Evolutionary conservation across 2,797 vertebrate species (phyloP).

Genomic region (Botia kubotai): DNA sequence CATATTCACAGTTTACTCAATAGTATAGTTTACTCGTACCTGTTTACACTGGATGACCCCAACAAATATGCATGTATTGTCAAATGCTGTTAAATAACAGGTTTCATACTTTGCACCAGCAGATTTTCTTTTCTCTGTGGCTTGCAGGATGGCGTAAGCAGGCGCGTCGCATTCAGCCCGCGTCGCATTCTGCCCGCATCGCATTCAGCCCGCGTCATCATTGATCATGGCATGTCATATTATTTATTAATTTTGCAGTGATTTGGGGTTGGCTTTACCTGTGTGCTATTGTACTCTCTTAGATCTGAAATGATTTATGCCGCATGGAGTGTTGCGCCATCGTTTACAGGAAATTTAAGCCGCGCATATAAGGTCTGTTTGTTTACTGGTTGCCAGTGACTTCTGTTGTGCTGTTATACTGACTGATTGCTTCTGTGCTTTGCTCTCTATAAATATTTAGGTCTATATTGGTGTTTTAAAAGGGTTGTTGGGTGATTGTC

Average conservation of each 20-base stretch:
- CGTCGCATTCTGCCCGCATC: not conserved
- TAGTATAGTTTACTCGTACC: not conserved
- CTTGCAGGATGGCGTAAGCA: not conserved
- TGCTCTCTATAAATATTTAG: not conserved
- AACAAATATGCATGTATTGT: not conserved
- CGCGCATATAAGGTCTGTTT: not conserved
- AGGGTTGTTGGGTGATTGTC: slow-evolving; percentile 3
- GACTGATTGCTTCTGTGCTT: not conserved
- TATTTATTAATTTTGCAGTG: not conserved
- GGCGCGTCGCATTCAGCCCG: not conserved
- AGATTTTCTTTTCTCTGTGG: not conserved
- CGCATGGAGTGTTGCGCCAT: not conserved
- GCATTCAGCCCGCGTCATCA: not conserved
- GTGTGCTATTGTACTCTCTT: not conserved
- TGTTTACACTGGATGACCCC: not conserved
- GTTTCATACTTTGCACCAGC: slow-evolving; percentile 7
- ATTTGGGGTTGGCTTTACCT: not conserved
- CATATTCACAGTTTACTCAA: slow-evolving; percentile 30
- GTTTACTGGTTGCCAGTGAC: not conserved
- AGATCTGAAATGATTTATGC: not conserved
- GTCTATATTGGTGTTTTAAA: not conserved
- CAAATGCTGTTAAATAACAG: no score
- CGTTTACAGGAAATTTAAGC: not conserved
- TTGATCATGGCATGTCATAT: not conserved
- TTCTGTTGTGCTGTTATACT: no score